phyloP scores from a whole-genome alignment of 2,888 invertebrate genomes.

The Lasioglossum figueresi region DNA sequence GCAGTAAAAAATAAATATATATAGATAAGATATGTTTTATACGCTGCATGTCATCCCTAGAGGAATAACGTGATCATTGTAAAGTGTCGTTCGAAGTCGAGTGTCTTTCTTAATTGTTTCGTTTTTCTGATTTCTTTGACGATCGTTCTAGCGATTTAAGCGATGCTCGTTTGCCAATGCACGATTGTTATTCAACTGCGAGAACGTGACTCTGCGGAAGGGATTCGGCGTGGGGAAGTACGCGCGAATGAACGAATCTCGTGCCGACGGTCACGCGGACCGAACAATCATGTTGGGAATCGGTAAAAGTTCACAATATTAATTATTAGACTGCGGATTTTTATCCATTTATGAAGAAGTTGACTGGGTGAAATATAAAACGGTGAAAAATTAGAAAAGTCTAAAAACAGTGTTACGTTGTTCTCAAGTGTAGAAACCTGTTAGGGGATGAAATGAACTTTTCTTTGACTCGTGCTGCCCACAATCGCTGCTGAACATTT shows the following conservation, averaged over 20 bases:
- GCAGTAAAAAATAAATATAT: constrained; percentile 69
- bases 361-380: too few relatives aligned
- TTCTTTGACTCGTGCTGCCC: too few relatives aligned
- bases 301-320: not conserved
- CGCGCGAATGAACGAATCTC: constrained; percentile 13
- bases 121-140: not conserved
- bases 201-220: not conserved
- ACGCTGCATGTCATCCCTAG: constrained; percentile 82
- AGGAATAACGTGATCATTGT: constrained; percentile 75
- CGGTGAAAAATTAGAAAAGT: too few relatives aligned
- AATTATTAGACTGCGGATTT: not conserved
- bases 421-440: too few relatives aligned
- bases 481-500: too few relatives aligned
- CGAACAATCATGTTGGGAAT: not conserved
- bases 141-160: constrained; percentile 60
- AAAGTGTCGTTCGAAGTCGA: constrained; percentile 72
- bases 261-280: not conserved
- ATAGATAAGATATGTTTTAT: constrained; percentile 83
- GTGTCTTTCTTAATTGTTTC: constrained; percentile 19
- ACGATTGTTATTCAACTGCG: constrained; percentile 51
- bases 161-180: constrained; percentile 70
- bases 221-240: not conserved
- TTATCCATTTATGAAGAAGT: too few relatives aligned
- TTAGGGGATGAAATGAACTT: too few relatives aligned
- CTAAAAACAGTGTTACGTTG: too few relatives aligned